Percentiles rank a stretch among this genome's conserved stretches.
Conservation (phyloP, 2,797 vertebrate genomes). For the Linurgus olivaceus region DNA sequence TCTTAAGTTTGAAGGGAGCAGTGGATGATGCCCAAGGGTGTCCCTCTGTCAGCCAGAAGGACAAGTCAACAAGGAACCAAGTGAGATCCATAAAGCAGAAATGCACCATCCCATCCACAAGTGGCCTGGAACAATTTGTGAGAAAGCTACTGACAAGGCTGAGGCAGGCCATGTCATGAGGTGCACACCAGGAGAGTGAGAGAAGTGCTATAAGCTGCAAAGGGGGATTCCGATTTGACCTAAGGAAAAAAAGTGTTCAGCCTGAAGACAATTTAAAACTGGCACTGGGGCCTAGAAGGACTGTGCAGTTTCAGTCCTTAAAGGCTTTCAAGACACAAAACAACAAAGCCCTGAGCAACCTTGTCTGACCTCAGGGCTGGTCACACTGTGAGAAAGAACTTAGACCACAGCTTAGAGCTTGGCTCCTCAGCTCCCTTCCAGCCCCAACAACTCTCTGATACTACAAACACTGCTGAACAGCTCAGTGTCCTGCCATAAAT, state of each 20-base stretch:
- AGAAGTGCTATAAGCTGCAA: neutral
- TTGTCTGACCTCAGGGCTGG: neutral
- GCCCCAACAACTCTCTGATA: neutral
- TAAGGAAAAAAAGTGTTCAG: neutral
- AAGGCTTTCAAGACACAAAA: neutral
- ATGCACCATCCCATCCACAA: neutral
- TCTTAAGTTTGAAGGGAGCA: neutral
- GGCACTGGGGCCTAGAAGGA: neutral
- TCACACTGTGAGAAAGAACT: neutral
- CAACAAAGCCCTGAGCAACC: neutral
- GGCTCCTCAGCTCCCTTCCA: neutral
- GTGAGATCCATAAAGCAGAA: neutral
- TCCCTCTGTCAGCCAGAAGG: neutral
- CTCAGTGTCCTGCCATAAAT: neutral
- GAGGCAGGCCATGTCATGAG: rapidly evolving
- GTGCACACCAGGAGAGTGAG: rapidly evolving
- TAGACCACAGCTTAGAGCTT: neutral
- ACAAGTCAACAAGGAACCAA: neutral
- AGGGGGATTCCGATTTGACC: neutral
- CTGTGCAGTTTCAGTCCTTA: too few relatives aligned
- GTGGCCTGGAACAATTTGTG: neutral
- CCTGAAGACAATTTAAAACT: neutral
- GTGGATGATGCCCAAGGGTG: neutral
- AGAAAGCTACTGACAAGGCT: neutral
- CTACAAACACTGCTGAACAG: neutral